These are phyloP conservation scores for Pavo muticus DNA, from an alignment of 2,113 vertebrate genomes.

Conservation along the genomic window DNA sequence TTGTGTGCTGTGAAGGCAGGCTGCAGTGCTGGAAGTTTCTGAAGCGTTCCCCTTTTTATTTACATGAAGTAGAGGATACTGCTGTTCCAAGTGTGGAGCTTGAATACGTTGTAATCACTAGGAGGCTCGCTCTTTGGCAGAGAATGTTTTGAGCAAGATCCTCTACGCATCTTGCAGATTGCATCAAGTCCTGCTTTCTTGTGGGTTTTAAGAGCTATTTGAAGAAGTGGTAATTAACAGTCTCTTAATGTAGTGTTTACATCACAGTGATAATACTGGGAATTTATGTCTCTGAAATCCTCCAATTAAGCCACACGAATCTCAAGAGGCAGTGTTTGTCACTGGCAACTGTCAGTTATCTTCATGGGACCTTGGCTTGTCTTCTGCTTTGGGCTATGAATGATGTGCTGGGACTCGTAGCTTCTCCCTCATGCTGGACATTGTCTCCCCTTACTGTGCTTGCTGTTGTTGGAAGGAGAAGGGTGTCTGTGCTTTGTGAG, in stretches of 20 bases:
- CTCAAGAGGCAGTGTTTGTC: not conserved
- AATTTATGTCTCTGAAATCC: not conserved
- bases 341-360: not conserved
- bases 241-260: not conserved
- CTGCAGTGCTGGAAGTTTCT: not conserved
- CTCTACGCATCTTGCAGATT: not conserved
- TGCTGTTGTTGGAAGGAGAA: not conserved
- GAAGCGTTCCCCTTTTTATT: not conserved
- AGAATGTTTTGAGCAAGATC: not conserved
- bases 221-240: not conserved
- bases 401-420: not conserved
- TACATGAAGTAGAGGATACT: not conserved
- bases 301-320: rapidly evolving
- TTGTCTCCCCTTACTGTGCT: not conserved
- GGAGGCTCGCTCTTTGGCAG: not conserved
- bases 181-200: not conserved
- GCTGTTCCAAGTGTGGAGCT: not conserved
- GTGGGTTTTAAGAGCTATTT: not conserved
- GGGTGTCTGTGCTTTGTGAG: rapidly evolving
- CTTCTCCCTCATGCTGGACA: not conserved
- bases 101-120: not conserved
- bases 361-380: not conserved
- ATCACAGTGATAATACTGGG: not conserved
- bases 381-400: not conserved
- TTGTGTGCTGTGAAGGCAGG: not conserved